phyloP scores from a whole-genome alignment of 2,888 invertebrate species.

The Macrosoma leucophasiata region DNA sequence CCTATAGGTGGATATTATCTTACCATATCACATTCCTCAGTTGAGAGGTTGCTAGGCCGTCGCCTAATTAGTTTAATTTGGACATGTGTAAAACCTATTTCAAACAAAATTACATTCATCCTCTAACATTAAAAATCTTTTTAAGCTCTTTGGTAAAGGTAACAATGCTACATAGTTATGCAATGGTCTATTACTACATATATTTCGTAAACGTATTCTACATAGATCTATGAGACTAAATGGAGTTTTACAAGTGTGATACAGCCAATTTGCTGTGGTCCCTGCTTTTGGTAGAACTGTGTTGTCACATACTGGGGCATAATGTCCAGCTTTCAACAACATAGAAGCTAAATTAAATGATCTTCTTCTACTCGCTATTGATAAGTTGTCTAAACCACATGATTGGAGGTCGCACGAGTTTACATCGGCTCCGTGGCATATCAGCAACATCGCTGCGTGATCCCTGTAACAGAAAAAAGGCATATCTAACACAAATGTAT shows the following conservation, averaged over 20 bases:
- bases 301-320: constrained; percentile 26
- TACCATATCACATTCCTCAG: too few relatives aligned
- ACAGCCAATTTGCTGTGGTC: constrained; percentile 53
- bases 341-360: constrained; percentile 45
- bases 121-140: constrained; percentile 76
- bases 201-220: constrained; percentile 69
- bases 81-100: not conserved
- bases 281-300: constrained; percentile 33
- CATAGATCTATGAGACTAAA: constrained; percentile 72
- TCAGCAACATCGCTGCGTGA: constrained; percentile 71
- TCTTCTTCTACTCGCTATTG: constrained; percentile 63
- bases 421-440: constrained; percentile 79
- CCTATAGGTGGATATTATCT: too few relatives aligned
- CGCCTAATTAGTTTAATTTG: not conserved
- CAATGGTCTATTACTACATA: constrained; percentile 46
- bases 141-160: constrained; percentile 73
- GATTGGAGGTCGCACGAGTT: constrained; percentile 75
- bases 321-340: constrained; percentile 61
- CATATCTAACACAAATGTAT: too few relatives aligned
- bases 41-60: not conserved
- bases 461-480: constrained; percentile 56
- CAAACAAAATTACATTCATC: constrained; percentile 38
- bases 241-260: constrained; percentile 60
- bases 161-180: constrained; percentile 50
- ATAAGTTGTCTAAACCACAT: constrained; percentile 72